Evolutionary conservation across 2,113 vertebrate genomes (phyloP).

Genomic region (pig (Sus scrofa)): T2T-Sscrofa CM000819.6:66145001-66145500

Average conservation of each 20-base stretch:
- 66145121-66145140: neutral
- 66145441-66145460: neutral
- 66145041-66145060: neutral
- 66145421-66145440: neutral
- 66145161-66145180: neutral
- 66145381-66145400: neutral
- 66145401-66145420: neutral
- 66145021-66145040: neutral
- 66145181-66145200: neutral
- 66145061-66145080: neutral
- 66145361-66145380: neutral
- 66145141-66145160: neutral
- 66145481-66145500: neutral
- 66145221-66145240: neutral
- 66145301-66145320: neutral
- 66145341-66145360: neutral
- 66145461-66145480: neutral
- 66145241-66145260: neutral
- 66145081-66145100: neutral
- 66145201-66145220: neutral
- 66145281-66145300: neutral
- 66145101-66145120: neutral
- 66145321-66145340: neutral
- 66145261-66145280: neutral
- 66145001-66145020: neutral